Evolutionary conservation across 2,888 invertebrate species (phyloP).

Genomic region (Rugalucina vietnamica): DNA sequence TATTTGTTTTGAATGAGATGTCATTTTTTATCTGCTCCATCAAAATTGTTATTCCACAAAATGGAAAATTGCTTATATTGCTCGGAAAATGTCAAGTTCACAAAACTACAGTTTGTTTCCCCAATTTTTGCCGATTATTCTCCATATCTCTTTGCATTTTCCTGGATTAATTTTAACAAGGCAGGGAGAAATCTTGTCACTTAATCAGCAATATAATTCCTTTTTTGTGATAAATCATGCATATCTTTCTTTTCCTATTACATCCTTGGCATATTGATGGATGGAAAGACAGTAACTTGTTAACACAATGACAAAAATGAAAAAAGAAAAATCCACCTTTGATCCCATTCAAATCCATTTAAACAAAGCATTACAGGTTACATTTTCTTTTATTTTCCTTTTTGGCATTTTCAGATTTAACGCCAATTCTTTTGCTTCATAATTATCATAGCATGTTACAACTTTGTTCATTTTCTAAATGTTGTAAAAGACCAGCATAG

Average conservation of each 20-base stretch:
- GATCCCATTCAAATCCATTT: constrained; percentile 15
- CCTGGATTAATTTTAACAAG: constrained; percentile 11
- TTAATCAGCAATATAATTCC: constrained; percentile 18
- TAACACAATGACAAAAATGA: constrained; percentile 61
- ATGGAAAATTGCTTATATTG: not conserved
- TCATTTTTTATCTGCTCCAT: no score
- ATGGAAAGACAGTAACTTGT: constrained; percentile 52
- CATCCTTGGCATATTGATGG: constrained; percentile 38
- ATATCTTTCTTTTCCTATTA: constrained; percentile 15
- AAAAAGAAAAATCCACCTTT: not conserved
- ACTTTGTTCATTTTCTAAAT: no score
- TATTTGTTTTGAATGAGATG: no score
- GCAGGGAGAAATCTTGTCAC: constrained; percentile 3
- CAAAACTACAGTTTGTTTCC: not conserved
- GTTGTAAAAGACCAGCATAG: no score
- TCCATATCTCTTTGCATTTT: not conserved
- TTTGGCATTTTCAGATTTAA: no score
- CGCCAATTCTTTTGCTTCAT: no score
- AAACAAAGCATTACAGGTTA: not conserved
- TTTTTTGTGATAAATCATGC: constrained; percentile 17
- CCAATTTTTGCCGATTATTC: not conserved
- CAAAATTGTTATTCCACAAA: no score
- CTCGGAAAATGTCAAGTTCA: not conserved
- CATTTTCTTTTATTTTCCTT: no score
- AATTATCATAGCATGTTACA: no score